Conservation (phyloP, 2,113 vertebrate species). For the Isichthys henryi region DNA sequence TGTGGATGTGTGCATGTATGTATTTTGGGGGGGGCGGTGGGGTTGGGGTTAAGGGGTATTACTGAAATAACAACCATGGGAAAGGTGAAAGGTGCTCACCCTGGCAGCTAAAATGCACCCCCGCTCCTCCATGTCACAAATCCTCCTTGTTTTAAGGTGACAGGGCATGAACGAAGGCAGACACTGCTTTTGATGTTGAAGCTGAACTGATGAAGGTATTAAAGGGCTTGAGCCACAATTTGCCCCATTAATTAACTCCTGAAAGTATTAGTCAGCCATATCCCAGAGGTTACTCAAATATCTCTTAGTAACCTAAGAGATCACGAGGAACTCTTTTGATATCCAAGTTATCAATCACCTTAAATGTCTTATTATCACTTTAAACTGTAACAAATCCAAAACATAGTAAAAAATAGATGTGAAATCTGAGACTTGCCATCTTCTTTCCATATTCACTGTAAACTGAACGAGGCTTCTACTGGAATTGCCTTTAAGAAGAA, state of each 20-base stretch:
- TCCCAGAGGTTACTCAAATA: neutral
- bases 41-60: neutral
- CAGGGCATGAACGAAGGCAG: neutral
- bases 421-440: neutral
- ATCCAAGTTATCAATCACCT: neutral
- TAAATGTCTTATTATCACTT: neutral
- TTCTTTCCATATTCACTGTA: neutral
- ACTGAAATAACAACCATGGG: slow-evolving; percentile 21
- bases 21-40: neutral
- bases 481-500: neutral
- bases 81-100: slow-evolving; percentile 22
- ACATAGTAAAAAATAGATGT: neutral
- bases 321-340: neutral
- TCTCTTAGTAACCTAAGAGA: neutral
- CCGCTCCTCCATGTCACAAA: slow-evolving; percentile 14
- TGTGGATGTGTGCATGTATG: neutral
- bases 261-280: neutral
- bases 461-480: neutral
- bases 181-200: slow-evolving; percentile 2
- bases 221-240: neutral
- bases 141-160: slow-evolving; percentile 20
- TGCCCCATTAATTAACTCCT: neutral
- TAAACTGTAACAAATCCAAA: neutral
- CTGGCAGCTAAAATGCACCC: neutral
- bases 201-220: slow-evolving; percentile 3